These are phyloP conservation scores for Phrynosoma blainvillii DNA, from an alignment of 2,113 vertebrate species.

Conservation along the genomic window DNA sequence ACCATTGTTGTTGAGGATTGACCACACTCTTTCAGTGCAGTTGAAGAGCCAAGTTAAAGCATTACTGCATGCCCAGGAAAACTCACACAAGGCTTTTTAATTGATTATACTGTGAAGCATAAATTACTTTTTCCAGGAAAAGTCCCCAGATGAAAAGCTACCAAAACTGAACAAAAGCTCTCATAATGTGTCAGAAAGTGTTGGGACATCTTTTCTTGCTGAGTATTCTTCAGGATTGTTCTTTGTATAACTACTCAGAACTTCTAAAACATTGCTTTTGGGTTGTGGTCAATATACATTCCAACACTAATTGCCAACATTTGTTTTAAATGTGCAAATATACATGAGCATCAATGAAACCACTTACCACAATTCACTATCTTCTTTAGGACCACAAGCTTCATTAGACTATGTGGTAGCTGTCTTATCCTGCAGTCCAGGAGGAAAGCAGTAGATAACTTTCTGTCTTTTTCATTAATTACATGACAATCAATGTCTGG, in stretches of 20 bases:
- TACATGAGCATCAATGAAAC: not conserved
- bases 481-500: not conserved
- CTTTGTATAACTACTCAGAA: not conserved
- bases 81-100: no score
- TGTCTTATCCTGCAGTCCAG: not conserved
- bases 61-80: no score
- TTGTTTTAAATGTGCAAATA: not conserved
- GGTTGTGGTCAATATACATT: not conserved
- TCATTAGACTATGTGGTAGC: not conserved
- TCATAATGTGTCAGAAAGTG: no score
- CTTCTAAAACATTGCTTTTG: not conserved
- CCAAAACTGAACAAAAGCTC: no score
- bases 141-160: no score
- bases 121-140: no score
- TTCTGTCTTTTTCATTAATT: not conserved
- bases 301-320: not conserved
- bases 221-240: no score
- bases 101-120: no score
- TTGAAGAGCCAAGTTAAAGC: no score
- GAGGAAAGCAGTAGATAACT: not conserved
- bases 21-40: no score
- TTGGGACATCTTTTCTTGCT: no score
- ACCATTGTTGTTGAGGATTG: no score
- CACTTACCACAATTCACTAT: conserved; percentile 14
- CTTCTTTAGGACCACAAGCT: not conserved